Evolutionary conservation across 2,888 invertebrate genomes (phyloP).

Genomic region (Philonicus albiceps): DNA sequence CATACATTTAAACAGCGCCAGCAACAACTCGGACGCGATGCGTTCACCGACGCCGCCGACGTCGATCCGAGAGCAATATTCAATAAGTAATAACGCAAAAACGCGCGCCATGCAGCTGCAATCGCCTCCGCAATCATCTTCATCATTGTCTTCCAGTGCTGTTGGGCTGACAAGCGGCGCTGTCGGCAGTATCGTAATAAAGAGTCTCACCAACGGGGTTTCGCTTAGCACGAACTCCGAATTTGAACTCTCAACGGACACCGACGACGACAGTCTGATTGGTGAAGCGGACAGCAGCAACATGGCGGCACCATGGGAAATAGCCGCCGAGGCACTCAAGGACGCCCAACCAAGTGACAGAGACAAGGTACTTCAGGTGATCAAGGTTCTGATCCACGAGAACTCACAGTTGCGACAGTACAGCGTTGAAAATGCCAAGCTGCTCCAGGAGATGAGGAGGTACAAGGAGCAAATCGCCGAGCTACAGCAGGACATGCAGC

Average conservation of each 20-base stretch:
- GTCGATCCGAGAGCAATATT: slow-evolving; percentile 49
- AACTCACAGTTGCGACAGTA: slow-evolving; percentile 58
- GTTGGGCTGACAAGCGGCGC: slow-evolving; percentile 32
- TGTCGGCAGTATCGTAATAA: slow-evolving; percentile 44
- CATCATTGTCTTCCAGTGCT: slow-evolving; percentile 52
- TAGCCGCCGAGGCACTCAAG: slow-evolving; percentile 60
- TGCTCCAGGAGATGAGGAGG: slow-evolving; percentile 58
- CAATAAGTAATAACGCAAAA: slow-evolving; percentile 38
- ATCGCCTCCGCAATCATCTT: slow-evolving; percentile 50
- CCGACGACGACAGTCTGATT: slow-evolving; percentile 68
- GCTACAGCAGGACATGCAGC: slow-evolving; percentile 59
- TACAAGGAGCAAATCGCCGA: slow-evolving; percentile 60
- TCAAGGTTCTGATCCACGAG: slow-evolving; percentile 58
- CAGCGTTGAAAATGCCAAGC: slow-evolving; percentile 56
- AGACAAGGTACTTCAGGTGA: slow-evolving; percentile 59
- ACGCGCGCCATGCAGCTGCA: slow-evolving; percentile 50
- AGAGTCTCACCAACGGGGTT: slow-evolving; percentile 47
- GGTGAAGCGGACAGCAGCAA: slow-evolving; percentile 63
- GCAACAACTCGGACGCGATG: slow-evolving; percentile 55
- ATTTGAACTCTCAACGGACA: slow-evolving; percentile 76
- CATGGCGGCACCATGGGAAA: slow-evolving; percentile 60
- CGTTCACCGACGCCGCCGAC: slow-evolving; percentile 56
- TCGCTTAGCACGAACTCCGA: slow-evolving; percentile 65
- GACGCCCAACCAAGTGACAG: slow-evolving; percentile 60
- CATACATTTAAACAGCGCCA: slow-evolving; percentile 61